Evolutionary conservation across 2,113 vertebrate genomes (phyloP).

Genomic region (Spilogale gracilis): DNA sequence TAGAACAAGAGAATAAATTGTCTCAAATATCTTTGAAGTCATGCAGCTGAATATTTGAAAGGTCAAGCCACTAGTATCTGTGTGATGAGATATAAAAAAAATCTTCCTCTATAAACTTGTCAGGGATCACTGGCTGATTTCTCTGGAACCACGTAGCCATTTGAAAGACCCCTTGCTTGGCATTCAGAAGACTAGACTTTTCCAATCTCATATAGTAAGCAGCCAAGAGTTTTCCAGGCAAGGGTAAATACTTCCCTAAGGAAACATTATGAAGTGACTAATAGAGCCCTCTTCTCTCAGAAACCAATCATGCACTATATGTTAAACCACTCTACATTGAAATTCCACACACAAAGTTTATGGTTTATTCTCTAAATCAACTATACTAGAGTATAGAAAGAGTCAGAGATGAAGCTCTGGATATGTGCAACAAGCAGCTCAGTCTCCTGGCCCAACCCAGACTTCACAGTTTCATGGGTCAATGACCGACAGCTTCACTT

Average conservation of each 20-base stretch:
- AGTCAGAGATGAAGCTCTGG: not conserved
- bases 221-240: not conserved
- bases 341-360: not conserved
- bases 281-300: not conserved
- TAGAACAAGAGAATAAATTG: not conserved
- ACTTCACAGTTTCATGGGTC: not conserved
- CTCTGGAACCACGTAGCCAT: not conserved
- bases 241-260: not conserved
- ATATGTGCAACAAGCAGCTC: not conserved
- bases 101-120: not conserved
- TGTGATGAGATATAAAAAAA: not conserved
- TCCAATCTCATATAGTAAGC: not conserved
- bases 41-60: not conserved
- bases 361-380: not conserved
- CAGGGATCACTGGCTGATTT: not conserved
- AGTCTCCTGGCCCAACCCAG: not conserved
- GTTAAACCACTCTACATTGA: not conserved
- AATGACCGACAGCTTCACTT: not conserved
- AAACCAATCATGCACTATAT: not conserved
- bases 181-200: not conserved
- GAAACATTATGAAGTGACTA: constrained; percentile 23
- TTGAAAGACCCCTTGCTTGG: not conserved
- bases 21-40: not conserved
- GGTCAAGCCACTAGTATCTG: not conserved
- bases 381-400: not conserved